A percentile compares a stretch with the other conserved stretches of the same genome.
phyloP scores from a whole-genome alignment of 2,113 vertebrate species.

The Tursiops truncatus region DNA sequence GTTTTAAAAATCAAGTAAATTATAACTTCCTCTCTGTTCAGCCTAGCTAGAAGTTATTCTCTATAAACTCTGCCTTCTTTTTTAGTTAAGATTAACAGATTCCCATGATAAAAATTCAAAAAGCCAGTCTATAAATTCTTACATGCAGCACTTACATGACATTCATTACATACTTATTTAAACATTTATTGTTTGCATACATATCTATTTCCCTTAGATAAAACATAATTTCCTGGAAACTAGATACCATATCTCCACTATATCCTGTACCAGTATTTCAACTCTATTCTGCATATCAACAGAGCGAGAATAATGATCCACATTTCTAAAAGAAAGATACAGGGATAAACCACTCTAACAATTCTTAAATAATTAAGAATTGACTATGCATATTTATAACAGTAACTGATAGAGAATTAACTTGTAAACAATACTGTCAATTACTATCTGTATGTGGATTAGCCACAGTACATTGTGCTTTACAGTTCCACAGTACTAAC shows the following conservation, averaged over 20 bases:
- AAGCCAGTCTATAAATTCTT: background rate
- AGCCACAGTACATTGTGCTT: conserved; percentile 1
- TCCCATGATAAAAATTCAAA: background rate
- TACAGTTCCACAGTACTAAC: background rate
- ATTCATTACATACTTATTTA: conserved; percentile 14
- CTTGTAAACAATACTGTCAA: conserved; percentile 11
- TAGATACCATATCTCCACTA: background rate
- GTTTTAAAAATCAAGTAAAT: background rate
- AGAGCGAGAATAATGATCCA: background rate
- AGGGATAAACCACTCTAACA: background rate
- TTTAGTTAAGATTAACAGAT: background rate
- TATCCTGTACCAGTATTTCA: background rate
- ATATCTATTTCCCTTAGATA: background rate
- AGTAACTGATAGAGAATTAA: conserved; percentile 31
- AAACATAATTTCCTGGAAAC: background rate
- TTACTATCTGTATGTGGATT: background rate
- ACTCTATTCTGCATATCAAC: conserved; percentile 5
- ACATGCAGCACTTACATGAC: background rate
- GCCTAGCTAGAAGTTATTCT: background rate
- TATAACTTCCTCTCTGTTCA: background rate
- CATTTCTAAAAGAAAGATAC: conserved; percentile 16
- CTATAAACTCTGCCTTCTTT: background rate
- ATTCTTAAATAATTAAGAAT: conserved; percentile 41
- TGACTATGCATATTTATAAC: background rate
- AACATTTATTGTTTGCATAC: background rate